phyloP scores from a whole-genome alignment of 2,797 vertebrate species.

The Thripadectes ignobilis region DNA sequence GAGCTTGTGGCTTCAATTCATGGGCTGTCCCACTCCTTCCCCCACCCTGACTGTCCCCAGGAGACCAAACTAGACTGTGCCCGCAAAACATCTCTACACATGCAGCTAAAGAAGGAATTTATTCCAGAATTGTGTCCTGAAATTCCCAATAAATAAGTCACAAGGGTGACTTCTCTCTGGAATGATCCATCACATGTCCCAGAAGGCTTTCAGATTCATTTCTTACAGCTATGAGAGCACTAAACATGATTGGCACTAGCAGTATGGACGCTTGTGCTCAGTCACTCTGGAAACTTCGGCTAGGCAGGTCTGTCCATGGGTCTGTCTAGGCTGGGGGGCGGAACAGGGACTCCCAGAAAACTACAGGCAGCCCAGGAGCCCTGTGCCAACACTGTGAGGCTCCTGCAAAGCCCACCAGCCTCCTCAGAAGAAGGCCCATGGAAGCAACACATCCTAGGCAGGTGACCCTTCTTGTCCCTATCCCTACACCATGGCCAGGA shows the following conservation, averaged over 20 bases:
- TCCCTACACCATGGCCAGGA: neutral
- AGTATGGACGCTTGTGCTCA: neutral
- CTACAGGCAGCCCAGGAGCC: neutral
- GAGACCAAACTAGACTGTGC: neutral
- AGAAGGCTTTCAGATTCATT: neutral
- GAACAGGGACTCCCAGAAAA: neutral
- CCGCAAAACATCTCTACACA: neutral
- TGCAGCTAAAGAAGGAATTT: neutral
- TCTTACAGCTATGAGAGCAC: neutral
- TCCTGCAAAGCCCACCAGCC: neutral
- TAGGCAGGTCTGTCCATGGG: rapidly evolving
- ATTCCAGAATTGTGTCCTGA: neutral
- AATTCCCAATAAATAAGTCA: neutral
- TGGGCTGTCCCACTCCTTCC: neutral
- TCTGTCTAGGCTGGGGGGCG: neutral
- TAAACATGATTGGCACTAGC: neutral
- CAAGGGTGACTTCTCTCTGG: neutral
- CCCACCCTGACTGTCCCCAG: neutral
- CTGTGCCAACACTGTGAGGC: neutral
- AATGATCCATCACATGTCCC: neutral
- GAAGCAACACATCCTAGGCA: neutral
- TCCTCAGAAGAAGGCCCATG: neutral
- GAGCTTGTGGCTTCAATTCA: neutral
- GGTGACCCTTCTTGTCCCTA: neutral
- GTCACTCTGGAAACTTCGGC: neutral